Evolutionary conservation across 2,113 vertebrate species (phyloP).

Genomic region (Pelvicachromis taeniatus): DNA sequence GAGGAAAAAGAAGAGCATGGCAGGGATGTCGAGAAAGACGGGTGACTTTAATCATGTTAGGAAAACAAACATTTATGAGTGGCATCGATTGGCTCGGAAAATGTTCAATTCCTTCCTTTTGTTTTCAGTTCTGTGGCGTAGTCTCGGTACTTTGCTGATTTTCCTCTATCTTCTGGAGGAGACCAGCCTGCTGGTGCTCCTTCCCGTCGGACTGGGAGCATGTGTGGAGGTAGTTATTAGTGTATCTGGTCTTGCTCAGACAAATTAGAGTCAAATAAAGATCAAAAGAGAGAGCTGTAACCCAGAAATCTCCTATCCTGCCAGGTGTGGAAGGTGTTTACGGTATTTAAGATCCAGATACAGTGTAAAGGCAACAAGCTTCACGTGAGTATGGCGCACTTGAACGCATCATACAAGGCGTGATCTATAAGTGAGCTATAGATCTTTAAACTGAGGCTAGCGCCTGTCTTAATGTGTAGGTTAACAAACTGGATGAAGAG

Average conservation of each 20-base stretch:
- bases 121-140: constrained; percentile 87
- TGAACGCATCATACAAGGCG: fast-evolving
- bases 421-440: background rate
- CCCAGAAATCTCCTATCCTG: background rate
- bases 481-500: constrained; percentile 64
- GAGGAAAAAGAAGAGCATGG: constrained; percentile 93
- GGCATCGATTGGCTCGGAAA: background rate
- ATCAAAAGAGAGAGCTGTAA: background rate
- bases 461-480: constrained; percentile 20
- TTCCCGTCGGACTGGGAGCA: constrained; percentile 87
- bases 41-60: constrained; percentile 60
- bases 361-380: constrained; percentile 38
- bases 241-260: background rate
- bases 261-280: background rate
- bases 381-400: constrained; percentile 51
- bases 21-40: constrained; percentile 91
- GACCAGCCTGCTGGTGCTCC: constrained; percentile 87
- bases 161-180: constrained; percentile 92
- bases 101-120: background rate
- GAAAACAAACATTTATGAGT: fast-evolving
- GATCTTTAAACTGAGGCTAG: background rate
- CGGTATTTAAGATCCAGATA: constrained; percentile 53
- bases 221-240: constrained; percentile 81
- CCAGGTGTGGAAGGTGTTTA: constrained; percentile 94
- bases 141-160: constrained; percentile 89